Percentiles rank a stretch among this genome's conserved stretches.
Evolutionary conservation across 2,888 invertebrate genomes (phyloP).

Genomic region (Monoplex corrugatus): DNA sequence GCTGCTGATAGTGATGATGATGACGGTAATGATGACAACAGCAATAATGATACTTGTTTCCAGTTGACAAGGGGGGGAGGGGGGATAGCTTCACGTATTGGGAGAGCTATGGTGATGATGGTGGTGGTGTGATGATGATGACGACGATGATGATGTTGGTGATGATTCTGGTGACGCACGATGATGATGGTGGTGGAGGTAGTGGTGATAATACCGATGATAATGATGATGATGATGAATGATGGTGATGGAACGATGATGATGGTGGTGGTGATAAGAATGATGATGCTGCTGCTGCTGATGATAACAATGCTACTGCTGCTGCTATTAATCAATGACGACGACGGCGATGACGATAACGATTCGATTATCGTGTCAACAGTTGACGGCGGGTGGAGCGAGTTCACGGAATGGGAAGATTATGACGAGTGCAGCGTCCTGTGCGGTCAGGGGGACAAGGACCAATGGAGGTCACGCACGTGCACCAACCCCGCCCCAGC

Average conservation of each 20-base stretch:
- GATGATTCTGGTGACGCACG: background rate
- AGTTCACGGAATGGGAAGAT: slow-evolving; percentile 49
- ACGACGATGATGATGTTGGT: no score
- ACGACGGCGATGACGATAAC: background rate
- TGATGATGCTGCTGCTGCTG: background rate
- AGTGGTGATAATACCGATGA: no score
- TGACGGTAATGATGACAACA: no score
- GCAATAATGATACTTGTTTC: no score
- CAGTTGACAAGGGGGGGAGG: no score
- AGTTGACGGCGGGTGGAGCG: slow-evolving; percentile 56
- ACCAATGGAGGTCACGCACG: slow-evolving; percentile 40
- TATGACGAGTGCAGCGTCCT: slow-evolving; percentile 51
- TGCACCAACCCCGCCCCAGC: slow-evolving; percentile 54
- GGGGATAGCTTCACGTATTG: no score
- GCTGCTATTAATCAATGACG: background rate
- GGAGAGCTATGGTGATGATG: no score
- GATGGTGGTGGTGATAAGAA: no score
- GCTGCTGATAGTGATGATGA: no score
- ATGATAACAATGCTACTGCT: background rate
- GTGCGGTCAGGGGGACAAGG: slow-evolving; percentile 50
- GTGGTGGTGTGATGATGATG: no score
- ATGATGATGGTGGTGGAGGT: no score
- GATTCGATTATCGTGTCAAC: background rate
- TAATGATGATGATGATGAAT: background rate
- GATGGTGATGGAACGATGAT: background rate